Base-by-base conservation (phyloP, 53 echinoderm and acorn worm genomes). In the Antedon mediterranea region DNA sequence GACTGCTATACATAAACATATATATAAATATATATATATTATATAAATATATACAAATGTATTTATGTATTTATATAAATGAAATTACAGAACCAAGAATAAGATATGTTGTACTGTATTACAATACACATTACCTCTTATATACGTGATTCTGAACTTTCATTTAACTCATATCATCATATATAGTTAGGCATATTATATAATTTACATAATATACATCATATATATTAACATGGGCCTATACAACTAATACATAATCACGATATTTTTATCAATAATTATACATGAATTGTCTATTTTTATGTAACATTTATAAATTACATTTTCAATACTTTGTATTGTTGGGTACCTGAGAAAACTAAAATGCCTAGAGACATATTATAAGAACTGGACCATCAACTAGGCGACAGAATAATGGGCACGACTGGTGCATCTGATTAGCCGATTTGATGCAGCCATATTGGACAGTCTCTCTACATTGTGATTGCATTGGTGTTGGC, bases 1-100 rank as follows among this genome's bases (percentile, higher is more conserved):
- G 57, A 57, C 57, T 2, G 23, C 57, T 57, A 57, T 57, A 15
- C 57, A 57, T 57, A 57, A 57, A 57, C 57, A 57, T 57, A 57
- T 57, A 41, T 7, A 37, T 37, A 37, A 37, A 37, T 37, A 37
- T 37, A 11, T 37, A 37, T 37, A 37, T 37, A 37, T 4, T 37
- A n/a, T n/a, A n/a, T n/a, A n/a, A n/a, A n/a, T n/a, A 41, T 57
- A 57, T 57, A 57, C 57, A 57, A 57, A 57, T 57, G 57, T 57
- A 57, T 57, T 18, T 57, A 57, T 57, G 20, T 57, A 57, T 57
- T 57, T 57, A 57, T 57, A 57, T 57, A 57, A 57, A 57, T 57
- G 57, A 57, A 23, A 6, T 2, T 2, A 15, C 57, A 57, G 23
- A 15, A 13, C 9, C 57, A 41, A 57, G 57, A 18, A 18, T 57